phyloP scores from a whole-genome alignment of 2,797 vertebrate species.

The Peromyscus melanophrys region DNA sequence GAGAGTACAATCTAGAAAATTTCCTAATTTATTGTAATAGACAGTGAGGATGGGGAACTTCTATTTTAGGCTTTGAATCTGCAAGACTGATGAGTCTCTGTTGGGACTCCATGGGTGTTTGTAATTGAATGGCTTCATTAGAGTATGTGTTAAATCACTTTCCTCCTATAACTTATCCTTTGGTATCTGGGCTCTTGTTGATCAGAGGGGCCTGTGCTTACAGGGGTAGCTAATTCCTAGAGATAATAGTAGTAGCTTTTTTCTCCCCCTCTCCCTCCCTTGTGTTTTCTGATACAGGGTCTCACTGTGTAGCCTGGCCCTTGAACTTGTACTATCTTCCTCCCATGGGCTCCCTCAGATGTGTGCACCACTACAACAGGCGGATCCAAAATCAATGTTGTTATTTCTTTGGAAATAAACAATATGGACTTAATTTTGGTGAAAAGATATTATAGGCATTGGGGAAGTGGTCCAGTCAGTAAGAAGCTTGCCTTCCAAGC shows the following conservation, averaged over 20 bases:
- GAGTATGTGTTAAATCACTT: neutral
- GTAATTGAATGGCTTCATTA: constrained; percentile 24
- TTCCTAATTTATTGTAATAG: neutral
- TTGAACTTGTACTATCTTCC: neutral
- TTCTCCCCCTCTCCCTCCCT: accelerated
- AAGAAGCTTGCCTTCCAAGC: neutral
- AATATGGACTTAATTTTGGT: neutral
- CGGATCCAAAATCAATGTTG: neutral
- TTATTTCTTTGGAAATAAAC: constrained; percentile 42
- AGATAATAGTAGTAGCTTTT: neutral
- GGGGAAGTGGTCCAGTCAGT: no score
- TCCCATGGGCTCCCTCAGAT: neutral
- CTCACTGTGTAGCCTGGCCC: neutral
- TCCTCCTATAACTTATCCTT: neutral
- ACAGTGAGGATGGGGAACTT: neutral
- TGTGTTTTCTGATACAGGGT: neutral
- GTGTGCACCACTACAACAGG: no score
- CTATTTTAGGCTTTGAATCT: neutral
- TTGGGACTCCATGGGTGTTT: neutral
- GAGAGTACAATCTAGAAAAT: neutral
- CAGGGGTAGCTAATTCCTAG: neutral
- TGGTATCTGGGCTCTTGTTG: neutral
- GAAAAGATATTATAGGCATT: neutral
- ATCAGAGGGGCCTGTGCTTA: neutral
- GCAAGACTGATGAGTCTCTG: neutral